Percentiles rank a stretch among this genome's conserved stretches.
Evolutionary conservation across 1,140 invertebrate genomes (phyloP).

Genomic region (Pemphigus obesinymphae): DNA sequence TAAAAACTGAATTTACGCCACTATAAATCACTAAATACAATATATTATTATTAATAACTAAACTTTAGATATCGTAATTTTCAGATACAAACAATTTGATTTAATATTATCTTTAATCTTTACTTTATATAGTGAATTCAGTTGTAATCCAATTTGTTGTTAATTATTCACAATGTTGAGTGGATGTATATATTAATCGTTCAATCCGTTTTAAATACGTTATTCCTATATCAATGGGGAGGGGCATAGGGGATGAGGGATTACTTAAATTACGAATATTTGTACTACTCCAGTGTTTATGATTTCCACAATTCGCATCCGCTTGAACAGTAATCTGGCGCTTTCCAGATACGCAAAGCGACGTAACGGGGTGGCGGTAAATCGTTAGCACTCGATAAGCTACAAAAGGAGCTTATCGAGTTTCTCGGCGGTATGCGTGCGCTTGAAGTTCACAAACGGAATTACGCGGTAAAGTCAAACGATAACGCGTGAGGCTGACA

Average conservation of each 20-base stretch:
- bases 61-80: too few species aligned
- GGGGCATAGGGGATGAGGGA: neutral
- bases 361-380: neutral
- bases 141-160: neutral
- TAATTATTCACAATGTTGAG: neutral
- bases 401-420: constrained; percentile 30
- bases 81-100: neutral
- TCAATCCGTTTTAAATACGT: neutral
- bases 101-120: neutral
- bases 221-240: neutral
- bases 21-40: too few species aligned
- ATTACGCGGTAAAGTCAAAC: constrained; percentile 33
- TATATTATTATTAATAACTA: too few species aligned
- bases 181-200: neutral
- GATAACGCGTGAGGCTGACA: constrained; percentile 22
- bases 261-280: constrained; percentile 21
- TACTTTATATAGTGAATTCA: neutral
- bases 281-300: neutral
- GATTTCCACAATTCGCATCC: constrained; percentile 1
- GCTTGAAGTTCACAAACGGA: constrained; percentile 5
- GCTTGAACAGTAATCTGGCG: constrained; percentile 12
- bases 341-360: constrained; percentile 19
- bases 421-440: constrained; percentile 2
- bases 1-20: too few species aligned
- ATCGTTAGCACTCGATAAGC: constrained; percentile 35